phyloP scores from a whole-genome alignment of 2,888 invertebrate genomes.

The Synergus gifuensis region DNA sequence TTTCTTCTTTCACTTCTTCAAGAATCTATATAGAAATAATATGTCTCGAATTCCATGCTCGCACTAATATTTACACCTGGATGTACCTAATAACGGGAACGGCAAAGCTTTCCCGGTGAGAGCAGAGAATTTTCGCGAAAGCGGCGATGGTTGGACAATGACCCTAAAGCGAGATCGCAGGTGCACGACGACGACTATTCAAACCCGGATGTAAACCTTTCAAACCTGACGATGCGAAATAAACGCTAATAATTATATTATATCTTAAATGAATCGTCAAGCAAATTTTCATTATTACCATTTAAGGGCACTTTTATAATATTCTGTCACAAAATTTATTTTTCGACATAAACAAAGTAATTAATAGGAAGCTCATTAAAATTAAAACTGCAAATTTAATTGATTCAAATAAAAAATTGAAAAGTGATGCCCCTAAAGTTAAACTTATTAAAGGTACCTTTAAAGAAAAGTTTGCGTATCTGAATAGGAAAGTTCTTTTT shows the following conservation, averaged over 20 bases:
- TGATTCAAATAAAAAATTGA: no score
- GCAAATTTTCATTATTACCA: neutral
- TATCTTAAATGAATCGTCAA: constrained; percentile 21
- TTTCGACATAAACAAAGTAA: no score
- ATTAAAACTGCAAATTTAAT: no score
- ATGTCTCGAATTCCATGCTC: neutral
- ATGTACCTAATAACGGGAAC: constrained; percentile 43
- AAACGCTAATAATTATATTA: constrained; percentile 37
- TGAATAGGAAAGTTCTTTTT: no score
- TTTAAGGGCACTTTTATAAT: neutral
- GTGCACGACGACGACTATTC: constrained; percentile 34
- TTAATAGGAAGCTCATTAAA: no score
- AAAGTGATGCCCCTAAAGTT: no score
- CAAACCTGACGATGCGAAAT: constrained; percentile 35
- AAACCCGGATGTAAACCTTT: constrained; percentile 39
- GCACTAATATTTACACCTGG: neutral
- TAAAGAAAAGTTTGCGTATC: no score
- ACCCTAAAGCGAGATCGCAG: constrained; percentile 44
- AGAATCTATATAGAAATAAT: no score
- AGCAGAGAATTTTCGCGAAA: constrained; percentile 53
- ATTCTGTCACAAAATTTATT: no score
- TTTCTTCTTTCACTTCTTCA: no score
- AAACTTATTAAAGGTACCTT: no score
- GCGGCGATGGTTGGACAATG: constrained; percentile 50
- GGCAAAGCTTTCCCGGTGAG: constrained; percentile 50